phyloP scores from a whole-genome alignment of 1,140 invertebrate species.

The Reticulitermes speratus region DNA sequence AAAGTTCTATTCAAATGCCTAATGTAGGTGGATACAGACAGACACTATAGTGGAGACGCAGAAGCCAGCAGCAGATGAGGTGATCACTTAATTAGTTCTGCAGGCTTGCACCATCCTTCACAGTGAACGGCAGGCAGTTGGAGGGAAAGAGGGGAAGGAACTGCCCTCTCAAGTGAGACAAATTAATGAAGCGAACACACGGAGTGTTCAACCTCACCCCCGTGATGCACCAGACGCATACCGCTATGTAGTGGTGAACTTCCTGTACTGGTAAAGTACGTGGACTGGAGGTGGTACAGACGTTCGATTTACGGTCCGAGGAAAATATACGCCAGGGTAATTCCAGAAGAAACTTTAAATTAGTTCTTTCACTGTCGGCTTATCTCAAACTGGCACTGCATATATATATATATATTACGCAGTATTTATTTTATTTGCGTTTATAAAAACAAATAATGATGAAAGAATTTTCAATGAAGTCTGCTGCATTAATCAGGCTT shows the following conservation, averaged over 20 bases:
- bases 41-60: background rate
- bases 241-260: too few species aligned
- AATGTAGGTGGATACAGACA: background rate
- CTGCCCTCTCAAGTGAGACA: constrained; percentile 26
- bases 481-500: too few species aligned
- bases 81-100: constrained; percentile 29
- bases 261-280: too few species aligned
- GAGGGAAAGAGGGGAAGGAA: background rate
- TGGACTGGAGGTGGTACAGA: too few species aligned
- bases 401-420: too few species aligned
- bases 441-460: too few species aligned
- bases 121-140: background rate
- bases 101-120: constrained; percentile 26
- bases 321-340: background rate
- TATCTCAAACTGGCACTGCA: too few species aligned
- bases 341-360: background rate
- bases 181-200: constrained; percentile 26
- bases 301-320: background rate
- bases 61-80: constrained; percentile 6
- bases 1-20: too few species aligned
- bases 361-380: background rate
- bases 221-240: background rate
- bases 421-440: too few species aligned
- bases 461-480: too few species aligned
- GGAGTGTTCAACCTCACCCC: background rate